A percentile compares a stretch with the other conserved stretches of the same genome.
Evolutionary conservation across 2,888 invertebrate species (phyloP).

Genomic region (Zeuzera pyrina): DNA sequence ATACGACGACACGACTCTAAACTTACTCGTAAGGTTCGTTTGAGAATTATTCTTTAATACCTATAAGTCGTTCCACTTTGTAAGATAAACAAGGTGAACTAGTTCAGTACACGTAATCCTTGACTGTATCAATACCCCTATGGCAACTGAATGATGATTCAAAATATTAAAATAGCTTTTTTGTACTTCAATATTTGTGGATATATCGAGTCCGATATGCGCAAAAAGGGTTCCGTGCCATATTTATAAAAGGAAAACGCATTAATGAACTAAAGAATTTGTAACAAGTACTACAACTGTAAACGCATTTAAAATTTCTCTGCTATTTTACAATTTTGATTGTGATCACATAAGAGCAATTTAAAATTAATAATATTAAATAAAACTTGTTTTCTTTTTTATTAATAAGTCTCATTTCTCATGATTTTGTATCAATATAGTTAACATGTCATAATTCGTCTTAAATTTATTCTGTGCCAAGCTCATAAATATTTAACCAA

Average conservation of each 20-base stretch:
- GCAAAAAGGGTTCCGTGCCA: neutral
- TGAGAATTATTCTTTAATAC: neutral
- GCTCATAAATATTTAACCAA: too few species aligned
- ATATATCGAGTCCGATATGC: neutral
- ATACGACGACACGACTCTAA: too few species aligned
- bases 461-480: too few species aligned
- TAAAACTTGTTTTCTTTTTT: too few species aligned
- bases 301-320: too few species aligned
- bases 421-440: too few species aligned
- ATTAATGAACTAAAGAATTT: slow-evolving; percentile 12
- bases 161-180: neutral
- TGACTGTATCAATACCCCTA: slow-evolving; percentile 22
- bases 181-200: neutral
- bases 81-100: slow-evolving; percentile 18
- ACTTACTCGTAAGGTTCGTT: slow-evolving; percentile 2
- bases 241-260: neutral
- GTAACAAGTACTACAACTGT: neutral
- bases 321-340: too few species aligned
- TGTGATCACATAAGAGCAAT: too few species aligned
- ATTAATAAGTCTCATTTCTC: too few species aligned
- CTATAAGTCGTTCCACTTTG: slow-evolving; percentile 17
- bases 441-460: too few species aligned
- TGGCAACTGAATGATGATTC: too few species aligned
- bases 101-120: slow-evolving; percentile 23
- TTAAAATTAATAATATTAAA: too few species aligned